Evolutionary conservation across 2,113 vertebrate species (phyloP).

Genomic region (Varanus salvator): DNA sequence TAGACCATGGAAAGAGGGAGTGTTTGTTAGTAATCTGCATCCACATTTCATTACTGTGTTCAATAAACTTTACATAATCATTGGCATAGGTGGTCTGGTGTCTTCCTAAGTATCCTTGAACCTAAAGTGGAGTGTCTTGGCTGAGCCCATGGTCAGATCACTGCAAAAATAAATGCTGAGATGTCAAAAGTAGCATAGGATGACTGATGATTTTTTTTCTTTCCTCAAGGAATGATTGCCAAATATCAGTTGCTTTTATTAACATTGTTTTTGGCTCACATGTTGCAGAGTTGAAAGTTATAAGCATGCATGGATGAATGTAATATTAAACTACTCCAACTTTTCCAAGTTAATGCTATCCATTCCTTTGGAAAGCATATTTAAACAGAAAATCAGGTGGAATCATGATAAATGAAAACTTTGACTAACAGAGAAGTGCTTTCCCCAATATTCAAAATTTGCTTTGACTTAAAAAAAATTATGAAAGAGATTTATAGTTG

Average conservation of each 20-base stretch:
- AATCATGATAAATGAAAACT: not conserved
- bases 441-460: slow-evolving; percentile 2
- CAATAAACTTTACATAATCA: no score
- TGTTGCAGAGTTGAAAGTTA: slow-evolving; percentile 6
- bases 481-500: not conserved
- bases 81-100: no score
- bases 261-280: not conserved
- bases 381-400: slow-evolving; percentile 7
- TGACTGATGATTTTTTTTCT: slow-evolving; percentile 10
- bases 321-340: slow-evolving; percentile 19
- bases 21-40: no score
- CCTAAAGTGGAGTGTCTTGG: no score
- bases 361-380: slow-evolving; percentile 2
- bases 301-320: not conserved
- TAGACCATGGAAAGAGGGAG: no score
- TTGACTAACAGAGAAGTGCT: not conserved
- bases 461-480: not conserved
- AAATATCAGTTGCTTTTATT: slow-evolving; percentile 28
- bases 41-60: no score
- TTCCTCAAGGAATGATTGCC: slow-evolving; percentile 7
- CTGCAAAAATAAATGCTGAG: not conserved
- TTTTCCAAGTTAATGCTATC: slow-evolving; percentile 23
- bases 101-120: no score
- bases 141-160: no score
- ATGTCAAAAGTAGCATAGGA: no score